Base-by-base conservation (phyloP, 1,140 invertebrate genomes). In the Drosophila miranda region DNA sequence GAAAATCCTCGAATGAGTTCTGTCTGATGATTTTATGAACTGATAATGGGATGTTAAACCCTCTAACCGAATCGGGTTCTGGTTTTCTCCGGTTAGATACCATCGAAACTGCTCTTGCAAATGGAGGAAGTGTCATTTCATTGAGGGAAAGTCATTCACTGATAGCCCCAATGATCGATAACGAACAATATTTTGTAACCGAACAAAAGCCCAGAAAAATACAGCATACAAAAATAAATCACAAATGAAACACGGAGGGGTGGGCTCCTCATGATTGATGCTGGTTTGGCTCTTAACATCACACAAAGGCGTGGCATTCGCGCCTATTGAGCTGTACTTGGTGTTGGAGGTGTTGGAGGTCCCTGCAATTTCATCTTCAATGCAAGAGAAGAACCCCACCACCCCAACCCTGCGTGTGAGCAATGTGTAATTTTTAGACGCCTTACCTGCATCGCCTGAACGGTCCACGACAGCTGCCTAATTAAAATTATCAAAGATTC, bases 401-500 rank as follows among this genome's bases (percentile, higher is more conserved):
- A 45, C 46, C 64, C 48, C 23, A 5, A 30, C 48, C 34, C 7
- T 60, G 48, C 60, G 70, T 64, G 64, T 66, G 70, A 53, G 71
- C 41, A 58, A 58, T 66, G 70, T 74, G 60, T 60, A 56, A 69
- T 44, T 69, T 67, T 48, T 48, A 21, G 43, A 26, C 62, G 16
- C 19, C 64, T 56, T 30, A 68, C 64, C 64, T 68, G 64, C 46
- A 34, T 7, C 30, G 49, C n/a, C 8, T 45, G 63, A 67, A 51
- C 30, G 61, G 57, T 42, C 61, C 44, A 45, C 52, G 76, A 84
- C 76, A 84, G 81, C 80, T 84, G 80, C 72, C 67, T 86, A 83
- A 83, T 84, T 83, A 83, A 79, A 74, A 72, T 64, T 53, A 84
- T 83, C 62, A 74, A 61, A 78, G 53, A 49, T 52, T 56, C 28